These are phyloP conservation scores for Bothrops jararaca DNA, from an alignment of 2,113 vertebrate species.

Conservation along the genomic window DNA sequence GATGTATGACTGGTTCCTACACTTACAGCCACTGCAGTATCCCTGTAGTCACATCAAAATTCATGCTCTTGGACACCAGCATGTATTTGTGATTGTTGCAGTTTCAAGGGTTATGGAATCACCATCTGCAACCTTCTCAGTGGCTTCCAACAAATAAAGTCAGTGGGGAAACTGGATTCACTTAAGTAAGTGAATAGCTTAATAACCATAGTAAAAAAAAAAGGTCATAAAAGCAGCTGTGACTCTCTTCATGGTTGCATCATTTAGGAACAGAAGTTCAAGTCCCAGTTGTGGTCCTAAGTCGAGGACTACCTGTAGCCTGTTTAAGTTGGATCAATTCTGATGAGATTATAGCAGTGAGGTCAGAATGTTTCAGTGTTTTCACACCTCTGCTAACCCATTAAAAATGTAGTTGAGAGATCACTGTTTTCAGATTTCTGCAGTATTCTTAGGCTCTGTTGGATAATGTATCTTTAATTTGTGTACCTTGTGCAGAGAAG, in stretches of 20 bases:
- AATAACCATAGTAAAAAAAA: not conserved
- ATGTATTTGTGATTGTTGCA: not conserved
- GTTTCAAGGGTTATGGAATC: not conserved
- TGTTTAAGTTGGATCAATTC: not conserved
- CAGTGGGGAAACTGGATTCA: not conserved
- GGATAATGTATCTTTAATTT: not conserved
- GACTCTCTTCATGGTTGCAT: not conserved
- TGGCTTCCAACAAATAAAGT: not conserved
- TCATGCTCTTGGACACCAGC: not conserved
- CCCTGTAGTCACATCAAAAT: not conserved
- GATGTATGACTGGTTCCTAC: not conserved
- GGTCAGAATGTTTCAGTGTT: not conserved
- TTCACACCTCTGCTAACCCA: not conserved
- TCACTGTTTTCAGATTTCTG: not conserved
- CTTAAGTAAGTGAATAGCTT: not conserved
- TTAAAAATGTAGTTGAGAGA: not conserved
- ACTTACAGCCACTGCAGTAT: not conserved
- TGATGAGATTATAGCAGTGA: not conserved
- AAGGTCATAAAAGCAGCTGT: not conserved
- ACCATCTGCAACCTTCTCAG: not conserved
- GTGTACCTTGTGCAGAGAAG: slow-evolving; percentile 74
- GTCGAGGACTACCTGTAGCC: not conserved
- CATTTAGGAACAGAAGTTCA: not conserved
- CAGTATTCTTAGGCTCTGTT: not conserved
- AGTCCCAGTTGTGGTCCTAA: not conserved